A percentile compares a stretch with the other conserved stretches of the same genome.
Evolutionary conservation across 2,888 invertebrate species (phyloP).

Genomic region (Ochropacha duplaris): DNA sequence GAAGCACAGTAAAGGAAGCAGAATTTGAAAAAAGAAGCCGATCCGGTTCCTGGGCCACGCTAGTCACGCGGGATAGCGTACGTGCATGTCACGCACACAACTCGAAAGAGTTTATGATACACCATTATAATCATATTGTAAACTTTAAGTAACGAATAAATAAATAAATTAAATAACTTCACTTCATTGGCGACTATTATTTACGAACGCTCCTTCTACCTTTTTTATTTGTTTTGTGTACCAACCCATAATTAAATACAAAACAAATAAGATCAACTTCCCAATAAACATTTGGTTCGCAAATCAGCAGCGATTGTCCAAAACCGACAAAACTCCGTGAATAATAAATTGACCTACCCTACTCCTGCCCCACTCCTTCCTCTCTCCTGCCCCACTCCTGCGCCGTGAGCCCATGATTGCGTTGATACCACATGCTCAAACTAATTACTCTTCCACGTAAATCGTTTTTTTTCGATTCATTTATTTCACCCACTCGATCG

Average conservation of each 20-base stretch:
- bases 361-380: neutral
- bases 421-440: neutral
- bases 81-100: too few relatives aligned
- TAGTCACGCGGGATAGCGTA: too few relatives aligned
- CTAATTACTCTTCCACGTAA: slow-evolving; percentile 1
- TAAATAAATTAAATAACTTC: too few relatives aligned
- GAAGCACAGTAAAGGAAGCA: too few relatives aligned
- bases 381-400: neutral
- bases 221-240: too few relatives aligned
- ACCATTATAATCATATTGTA: too few relatives aligned
- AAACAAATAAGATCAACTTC: neutral
- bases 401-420: neutral
- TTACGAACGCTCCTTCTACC: too few relatives aligned
- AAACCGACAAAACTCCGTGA: neutral
- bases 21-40: too few relatives aligned
- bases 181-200: too few relatives aligned
- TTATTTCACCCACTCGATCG: neutral
- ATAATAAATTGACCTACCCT: neutral
- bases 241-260: neutral
- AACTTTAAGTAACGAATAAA: too few relatives aligned
- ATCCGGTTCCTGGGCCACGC: too few relatives aligned
- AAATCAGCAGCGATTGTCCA: neutral
- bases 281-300: neutral
- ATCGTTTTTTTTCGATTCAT: neutral
- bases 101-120: too few relatives aligned